Conservation (phyloP, 2,888 invertebrate species). For the Leptopilina drosophilae region DNA sequence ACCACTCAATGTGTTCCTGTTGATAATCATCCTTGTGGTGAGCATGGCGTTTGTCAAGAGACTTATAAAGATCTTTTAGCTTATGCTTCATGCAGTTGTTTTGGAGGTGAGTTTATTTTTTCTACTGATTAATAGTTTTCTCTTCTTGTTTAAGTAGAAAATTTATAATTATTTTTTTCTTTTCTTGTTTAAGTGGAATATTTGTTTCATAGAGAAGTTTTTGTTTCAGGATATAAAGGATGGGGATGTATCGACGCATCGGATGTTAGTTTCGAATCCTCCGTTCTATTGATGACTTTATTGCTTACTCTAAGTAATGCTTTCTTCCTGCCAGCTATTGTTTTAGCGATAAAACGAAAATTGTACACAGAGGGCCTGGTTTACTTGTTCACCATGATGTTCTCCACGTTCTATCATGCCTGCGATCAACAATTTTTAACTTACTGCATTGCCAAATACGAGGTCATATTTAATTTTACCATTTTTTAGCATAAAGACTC, state of each 20-base stretch:
- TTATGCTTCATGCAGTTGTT: slow-evolving; percentile 77
- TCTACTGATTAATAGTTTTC: slow-evolving; percentile 7
- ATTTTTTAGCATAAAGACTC: not conserved
- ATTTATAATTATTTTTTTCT: not conserved
- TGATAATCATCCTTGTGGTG: slow-evolving; percentile 75
- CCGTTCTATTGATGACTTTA: slow-evolving; percentile 72
- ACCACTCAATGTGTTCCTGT: slow-evolving; percentile 76
- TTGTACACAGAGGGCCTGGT: slow-evolving; percentile 80
- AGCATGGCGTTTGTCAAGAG: slow-evolving; percentile 77
- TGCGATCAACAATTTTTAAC: slow-evolving; percentile 79
- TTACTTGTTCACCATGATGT: slow-evolving; percentile 80
- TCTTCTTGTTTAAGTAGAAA: not conserved
- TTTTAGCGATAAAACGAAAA: slow-evolving; percentile 77
- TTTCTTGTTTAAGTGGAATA: not conserved
- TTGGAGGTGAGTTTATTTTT: slow-evolving; percentile 69
- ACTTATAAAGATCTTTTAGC: slow-evolving; percentile 76
- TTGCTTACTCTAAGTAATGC: slow-evolving; percentile 80
- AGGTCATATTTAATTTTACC: slow-evolving; percentile 64
- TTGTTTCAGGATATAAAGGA: slow-evolving; percentile 78
- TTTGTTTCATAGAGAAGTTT: slow-evolving; percentile 11
- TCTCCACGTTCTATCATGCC: slow-evolving; percentile 81
- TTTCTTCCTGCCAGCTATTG: slow-evolving; percentile 80
- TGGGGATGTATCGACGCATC: slow-evolving; percentile 80
- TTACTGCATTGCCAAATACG: slow-evolving; percentile 76
- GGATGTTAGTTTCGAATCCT: slow-evolving; percentile 75